Percentiles rank a stretch among this genome's conserved stretches.
phyloP scores from a whole-genome alignment of 2,113 vertebrate species.

The Narcine bancroftii region DNA sequence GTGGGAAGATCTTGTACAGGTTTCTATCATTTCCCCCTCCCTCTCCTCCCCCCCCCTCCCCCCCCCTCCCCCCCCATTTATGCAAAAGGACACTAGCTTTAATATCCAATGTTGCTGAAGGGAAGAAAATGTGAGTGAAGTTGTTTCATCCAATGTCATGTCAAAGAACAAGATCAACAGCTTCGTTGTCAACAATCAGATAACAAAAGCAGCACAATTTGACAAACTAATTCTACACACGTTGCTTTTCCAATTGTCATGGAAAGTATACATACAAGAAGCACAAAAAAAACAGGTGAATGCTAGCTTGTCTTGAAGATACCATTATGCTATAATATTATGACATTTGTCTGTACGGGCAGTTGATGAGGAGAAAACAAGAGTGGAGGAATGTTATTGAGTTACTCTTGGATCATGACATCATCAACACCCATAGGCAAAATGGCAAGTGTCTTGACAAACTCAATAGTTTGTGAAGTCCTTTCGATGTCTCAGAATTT shows the following conservation, averaged over 20 bases:
- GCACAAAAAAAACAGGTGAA: not conserved
- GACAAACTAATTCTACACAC: not conserved
- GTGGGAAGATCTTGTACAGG: constrained; percentile 56
- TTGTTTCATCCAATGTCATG: no score
- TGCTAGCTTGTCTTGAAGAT: not conserved
- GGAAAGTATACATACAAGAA: not conserved
- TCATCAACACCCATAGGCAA: not conserved
- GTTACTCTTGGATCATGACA: not conserved
- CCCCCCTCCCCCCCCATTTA: no score
- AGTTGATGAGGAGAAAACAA: not conserved
- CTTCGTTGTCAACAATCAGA: not conserved
- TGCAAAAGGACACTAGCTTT: not conserved
- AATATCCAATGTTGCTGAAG: not conserved
- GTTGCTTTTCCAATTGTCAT: not conserved
- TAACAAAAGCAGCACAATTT: not conserved
- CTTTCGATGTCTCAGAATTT: not conserved
- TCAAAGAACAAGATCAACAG: not conserved
- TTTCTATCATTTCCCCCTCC: no score
- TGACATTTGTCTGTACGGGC: no score
- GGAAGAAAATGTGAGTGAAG: no score
- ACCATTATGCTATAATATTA: not conserved
- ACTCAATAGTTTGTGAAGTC: not conserved
- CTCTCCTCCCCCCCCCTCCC: no score
- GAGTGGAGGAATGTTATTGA: not conserved
- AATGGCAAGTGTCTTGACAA: not conserved